Evolutionary conservation across 2,888 invertebrate genomes (phyloP), one percentile per base, ranked within the genome.

Genomic region (Branchellion lobata): DNA sequence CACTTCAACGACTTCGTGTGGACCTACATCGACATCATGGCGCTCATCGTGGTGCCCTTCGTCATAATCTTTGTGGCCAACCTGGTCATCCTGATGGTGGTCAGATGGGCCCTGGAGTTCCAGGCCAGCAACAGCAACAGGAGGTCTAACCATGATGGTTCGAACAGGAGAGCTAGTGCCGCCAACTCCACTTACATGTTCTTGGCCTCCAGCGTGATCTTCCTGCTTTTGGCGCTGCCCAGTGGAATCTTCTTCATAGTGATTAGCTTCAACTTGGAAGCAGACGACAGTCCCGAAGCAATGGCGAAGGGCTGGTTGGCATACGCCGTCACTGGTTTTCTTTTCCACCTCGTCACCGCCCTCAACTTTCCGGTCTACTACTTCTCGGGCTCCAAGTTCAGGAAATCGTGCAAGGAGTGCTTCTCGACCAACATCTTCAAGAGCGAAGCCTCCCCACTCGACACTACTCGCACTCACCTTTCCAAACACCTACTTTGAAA

Each of bases 11-110:
- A 69, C 61, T 5, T 14, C 0, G 27, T 82, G 18, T 86, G 85
- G 85, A 84, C 84, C 11, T 85, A 84, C 84, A 83, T 86, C 34
- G 86, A 86, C 81, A 80, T 85, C n/a, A 81, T 82, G 61, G 80
- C 83, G 8, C 85, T 83, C 81, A 84, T 83, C 72, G 71, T 84
- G 11, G 75, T 85, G n/a, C 86, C 86, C 0, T 84, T 84, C 27
- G 14, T 81, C 31, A 79, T 85, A 24, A 82, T 86, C 34, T 79
- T 85, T 11, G 69, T 83, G 33, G 85, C 84, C 14, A 86, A 85
- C 81, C 36, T 81, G 11, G 82, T 83, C 51, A 85, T 85, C 72
- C 79, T 85, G 1, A 74, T 82, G 8, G 84, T 83, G 80, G 82
- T 85, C 3, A 31, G 83, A 1, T 47, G 75, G 2, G 81, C 81